Evolutionary conservation across 2,797 vertebrate genomes (phyloP).

Genomic region (Ptychadena robeensis): DNA sequence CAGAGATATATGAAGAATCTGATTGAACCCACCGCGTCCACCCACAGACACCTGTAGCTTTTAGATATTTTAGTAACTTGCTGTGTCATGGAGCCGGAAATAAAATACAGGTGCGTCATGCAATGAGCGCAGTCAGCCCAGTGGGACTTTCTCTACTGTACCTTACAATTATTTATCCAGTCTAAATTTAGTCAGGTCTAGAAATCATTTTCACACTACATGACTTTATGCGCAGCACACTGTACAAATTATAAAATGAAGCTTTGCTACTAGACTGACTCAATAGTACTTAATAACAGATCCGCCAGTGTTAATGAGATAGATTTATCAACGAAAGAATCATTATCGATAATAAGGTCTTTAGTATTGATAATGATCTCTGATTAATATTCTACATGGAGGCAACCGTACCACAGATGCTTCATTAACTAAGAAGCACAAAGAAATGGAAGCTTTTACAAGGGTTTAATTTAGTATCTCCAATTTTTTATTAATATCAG

Average conservation of each 20-base stretch:
- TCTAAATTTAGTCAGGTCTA: conserved; percentile 34
- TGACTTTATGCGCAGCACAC: background rate
- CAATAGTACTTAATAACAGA: background rate
- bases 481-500: background rate
- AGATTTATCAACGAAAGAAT: conserved; percentile 20
- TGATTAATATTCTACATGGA: conserved; percentile 24
- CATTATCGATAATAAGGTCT: conserved; percentile 38
- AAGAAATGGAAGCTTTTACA: background rate
- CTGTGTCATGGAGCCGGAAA: background rate
- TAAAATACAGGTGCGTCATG: background rate
- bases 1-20: background rate
- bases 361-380: conserved; percentile 20
- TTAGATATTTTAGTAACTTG: conserved; percentile 5
- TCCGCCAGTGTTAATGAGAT: conserved; percentile 3
- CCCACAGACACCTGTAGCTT: background rate
- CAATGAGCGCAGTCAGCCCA: conserved; percentile 12
- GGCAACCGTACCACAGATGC: background rate
- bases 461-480: background rate
- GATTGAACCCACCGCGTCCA: background rate
- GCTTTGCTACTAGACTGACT: background rate
- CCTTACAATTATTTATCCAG: conserved; percentile 33
- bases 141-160: conserved; percentile 30
- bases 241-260: conserved; percentile 15
- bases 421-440: background rate
- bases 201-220: background rate